phyloP scores from a whole-genome alignment of 92 coral and sea anemone genomes.

The Zoanthus sociatus region DNA sequence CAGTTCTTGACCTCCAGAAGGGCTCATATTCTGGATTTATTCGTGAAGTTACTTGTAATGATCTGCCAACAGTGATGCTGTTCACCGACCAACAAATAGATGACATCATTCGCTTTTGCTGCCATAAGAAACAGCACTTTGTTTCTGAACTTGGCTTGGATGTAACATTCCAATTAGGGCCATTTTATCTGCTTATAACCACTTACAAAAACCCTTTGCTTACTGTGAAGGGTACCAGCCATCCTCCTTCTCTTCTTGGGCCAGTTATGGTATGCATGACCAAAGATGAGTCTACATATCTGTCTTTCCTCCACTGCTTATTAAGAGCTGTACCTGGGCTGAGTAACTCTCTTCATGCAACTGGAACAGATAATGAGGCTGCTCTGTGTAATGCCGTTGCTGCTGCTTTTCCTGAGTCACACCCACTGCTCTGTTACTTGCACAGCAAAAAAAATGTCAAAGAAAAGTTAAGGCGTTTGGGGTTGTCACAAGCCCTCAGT shows the following conservation, averaged over 20 bases:
- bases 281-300: constrained; percentile 54
- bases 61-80: constrained; percentile 71
- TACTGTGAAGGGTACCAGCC: constrained; percentile 21
- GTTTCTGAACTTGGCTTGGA: constrained; percentile 83
- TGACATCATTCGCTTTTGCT: constrained; percentile 57
- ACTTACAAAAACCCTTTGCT: constrained; percentile 62
- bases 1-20: constrained; percentile 75
- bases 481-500: constrained; percentile 28
- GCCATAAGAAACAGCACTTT: constrained; percentile 12
- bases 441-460: constrained; percentile 60
- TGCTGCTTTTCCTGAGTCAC: constrained; percentile 46
- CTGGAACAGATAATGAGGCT: constrained; percentile 60
- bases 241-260: constrained; percentile 56
- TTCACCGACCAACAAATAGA: constrained; percentile 75
- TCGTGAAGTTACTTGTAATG: constrained; percentile 68
- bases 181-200: constrained; percentile 78
- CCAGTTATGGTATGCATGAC: constrained; percentile 72
- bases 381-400: constrained; percentile 58
- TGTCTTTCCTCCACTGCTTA: constrained; percentile 45
- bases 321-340: constrained; percentile 57
- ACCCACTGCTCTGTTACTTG: constrained; percentile 56
- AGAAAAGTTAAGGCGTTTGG: constrained; percentile 48
- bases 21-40: constrained; percentile 61
- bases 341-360: constrained; percentile 46
- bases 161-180: constrained; percentile 77